Conservation (phyloP, 2,113 vertebrate species). For the Leptodactylus fuscus region DNA sequence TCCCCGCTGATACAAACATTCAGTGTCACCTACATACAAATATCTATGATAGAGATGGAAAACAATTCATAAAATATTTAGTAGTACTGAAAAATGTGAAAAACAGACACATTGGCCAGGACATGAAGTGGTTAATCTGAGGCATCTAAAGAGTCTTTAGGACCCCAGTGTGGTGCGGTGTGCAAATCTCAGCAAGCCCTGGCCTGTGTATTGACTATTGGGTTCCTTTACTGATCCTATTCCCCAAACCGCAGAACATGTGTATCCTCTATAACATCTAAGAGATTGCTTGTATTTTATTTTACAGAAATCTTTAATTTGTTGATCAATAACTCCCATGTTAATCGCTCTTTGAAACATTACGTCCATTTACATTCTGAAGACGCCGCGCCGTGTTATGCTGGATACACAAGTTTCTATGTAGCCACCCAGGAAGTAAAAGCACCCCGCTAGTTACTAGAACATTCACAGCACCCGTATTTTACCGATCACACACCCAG, state of each 20-base stretch:
- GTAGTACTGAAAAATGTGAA: no score
- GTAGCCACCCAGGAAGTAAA: background rate
- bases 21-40: no score
- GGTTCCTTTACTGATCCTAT: slow-evolving; percentile 34
- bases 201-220: slow-evolving; percentile 44
- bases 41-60: no score
- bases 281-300: slow-evolving; percentile 43
- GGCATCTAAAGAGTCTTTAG: slow-evolving; percentile 1
- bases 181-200: slow-evolving; percentile 7
- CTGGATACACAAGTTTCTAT: background rate
- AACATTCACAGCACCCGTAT: no score
- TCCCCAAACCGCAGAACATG: slow-evolving; percentile 36
- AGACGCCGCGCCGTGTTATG: background rate
- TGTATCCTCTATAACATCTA: slow-evolving; percentile 43
- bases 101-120: no score
- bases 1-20: no score
- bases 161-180: background rate
- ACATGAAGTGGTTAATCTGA: background rate
- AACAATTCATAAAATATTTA: no score
- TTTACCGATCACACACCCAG: background rate
- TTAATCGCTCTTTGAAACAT: slow-evolving; percentile 40
- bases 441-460: background rate
- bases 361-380: slow-evolving; percentile 23
- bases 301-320: slow-evolving; percentile 55
- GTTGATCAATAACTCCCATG: slow-evolving; percentile 52